These are phyloP conservation scores for Leptinotarsa texana DNA, from an alignment of 1,140 invertebrate species.

Conservation along the genomic window DNA sequence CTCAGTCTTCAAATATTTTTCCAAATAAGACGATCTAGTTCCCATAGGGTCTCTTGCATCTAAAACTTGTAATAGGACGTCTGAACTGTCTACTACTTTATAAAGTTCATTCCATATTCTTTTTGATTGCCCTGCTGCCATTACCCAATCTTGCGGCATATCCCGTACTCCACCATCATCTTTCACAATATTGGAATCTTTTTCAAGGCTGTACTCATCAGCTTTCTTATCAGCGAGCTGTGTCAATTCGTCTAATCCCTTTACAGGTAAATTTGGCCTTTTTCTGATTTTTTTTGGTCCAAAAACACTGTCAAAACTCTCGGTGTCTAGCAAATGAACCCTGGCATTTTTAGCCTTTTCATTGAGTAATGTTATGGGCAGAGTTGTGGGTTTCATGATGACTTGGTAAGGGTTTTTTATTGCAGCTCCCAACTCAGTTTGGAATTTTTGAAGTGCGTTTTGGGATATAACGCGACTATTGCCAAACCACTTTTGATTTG, in stretches of 20 bases:
- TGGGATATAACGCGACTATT: constrained; percentile 92
- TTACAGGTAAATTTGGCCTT: constrained; percentile 79
- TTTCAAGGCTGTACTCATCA: constrained; percentile 76
- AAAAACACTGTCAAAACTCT: constrained; percentile 93
- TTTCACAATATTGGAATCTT: constrained; percentile 81
- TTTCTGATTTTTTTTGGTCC: constrained; percentile 93
- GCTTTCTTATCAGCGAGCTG: constrained; percentile 70
- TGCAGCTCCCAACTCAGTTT: constrained; percentile 92
- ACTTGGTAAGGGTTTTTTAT: constrained; percentile 97
- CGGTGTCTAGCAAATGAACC: constrained; percentile 94
- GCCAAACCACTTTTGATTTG: constrained; percentile 98
- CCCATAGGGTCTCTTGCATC: constrained; percentile 96
- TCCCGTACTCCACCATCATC: constrained; percentile 81
- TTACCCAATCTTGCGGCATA: constrained; percentile 80
- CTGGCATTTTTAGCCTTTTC: constrained; percentile 89
- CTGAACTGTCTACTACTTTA: constrained; percentile 98
- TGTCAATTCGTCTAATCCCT: constrained; percentile 72
- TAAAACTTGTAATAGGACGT: constrained; percentile 92
- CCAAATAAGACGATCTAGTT: constrained; percentile 91
- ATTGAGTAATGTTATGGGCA: constrained; percentile 93
- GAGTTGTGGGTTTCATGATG: constrained; percentile 93
- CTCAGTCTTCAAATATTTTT: constrained; percentile 85
- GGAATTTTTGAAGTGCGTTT: constrained; percentile 93
- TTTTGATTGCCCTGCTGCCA: constrained; percentile 92
- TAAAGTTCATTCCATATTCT: constrained; percentile 99